These are phyloP conservation scores for Xenopus borealis DNA, from an alignment of 2,113 vertebrate species.

Conservation along the genomic window DNA sequence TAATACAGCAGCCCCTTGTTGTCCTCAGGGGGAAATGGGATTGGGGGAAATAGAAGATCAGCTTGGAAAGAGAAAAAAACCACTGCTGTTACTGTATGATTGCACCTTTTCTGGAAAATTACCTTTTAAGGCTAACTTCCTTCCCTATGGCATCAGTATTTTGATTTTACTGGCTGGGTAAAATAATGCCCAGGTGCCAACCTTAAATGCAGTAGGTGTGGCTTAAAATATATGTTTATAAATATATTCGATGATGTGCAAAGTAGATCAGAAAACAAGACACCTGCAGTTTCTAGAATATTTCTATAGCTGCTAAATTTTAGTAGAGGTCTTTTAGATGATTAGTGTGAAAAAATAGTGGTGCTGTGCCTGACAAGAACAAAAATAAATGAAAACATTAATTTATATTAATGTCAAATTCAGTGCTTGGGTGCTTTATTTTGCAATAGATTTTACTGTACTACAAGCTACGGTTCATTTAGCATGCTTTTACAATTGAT, in stretches of 20 bases:
- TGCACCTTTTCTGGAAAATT: background rate
- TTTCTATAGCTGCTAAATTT: no score
- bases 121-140: background rate
- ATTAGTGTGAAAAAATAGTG: background rate
- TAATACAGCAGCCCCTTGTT: slow-evolving; percentile 10
- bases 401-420: slow-evolving; percentile 11
- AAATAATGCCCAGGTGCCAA: background rate
- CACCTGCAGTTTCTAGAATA: no score
- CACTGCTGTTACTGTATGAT: background rate
- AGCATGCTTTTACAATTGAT: slow-evolving; percentile 8
- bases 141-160: no score
- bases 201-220: background rate
- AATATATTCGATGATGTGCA: background rate
- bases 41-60: slow-evolving; percentile 11
- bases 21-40: slow-evolving; percentile 16
- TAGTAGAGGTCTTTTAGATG: no score
- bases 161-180: background rate
- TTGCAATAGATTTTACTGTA: background rate
- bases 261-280: background rate
- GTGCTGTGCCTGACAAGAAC: slow-evolving; percentile 4
- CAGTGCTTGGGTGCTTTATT: background rate
- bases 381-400: background rate
- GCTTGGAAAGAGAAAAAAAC: slow-evolving; percentile 9
- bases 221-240: background rate
- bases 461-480: slow-evolving; percentile 1